Evolutionary conservation across 1,140 invertebrate species (phyloP), one percentile per base, ranked within the genome.

Genomic region (Sitophilus oryzae): DNA sequence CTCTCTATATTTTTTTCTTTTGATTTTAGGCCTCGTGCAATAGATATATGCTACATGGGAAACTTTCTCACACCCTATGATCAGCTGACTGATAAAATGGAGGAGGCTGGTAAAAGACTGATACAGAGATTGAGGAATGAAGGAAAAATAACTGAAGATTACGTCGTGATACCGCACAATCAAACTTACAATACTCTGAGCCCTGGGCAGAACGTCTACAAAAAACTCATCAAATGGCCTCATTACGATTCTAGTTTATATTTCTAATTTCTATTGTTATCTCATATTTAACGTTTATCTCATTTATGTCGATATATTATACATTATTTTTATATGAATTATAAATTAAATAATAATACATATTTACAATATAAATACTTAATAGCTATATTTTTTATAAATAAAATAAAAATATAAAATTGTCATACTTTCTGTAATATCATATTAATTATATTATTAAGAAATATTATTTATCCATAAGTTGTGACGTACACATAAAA

Each of bases 21-120:
- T 44, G 8, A 19, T 77, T 36, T 77, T 81, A 68, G 47, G 36
- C 11, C 72, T 73, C 1, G 36, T 60, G 72, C 4, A 4, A 64
- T 82, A 42, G 69, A 68, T 3, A 64, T 79, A 40, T 69, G 66
- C 45, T 77, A 77, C 52, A 72, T 77, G 57, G 77, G 76, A 8
- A 74, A 77, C 63, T 78, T 15, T 18, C 64, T 54, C 52, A 58
- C 1, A 62, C 37, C 45, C 9, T 56, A 61, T 3, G 73, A 71
- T 37, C 52, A 58, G 47, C 63, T 75, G 22, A 61, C 60, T 0
- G 14, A 53, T 11, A 69, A 67, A 38, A 73, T 75, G 60, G 58
- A 75, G n/a, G 58, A 71, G 21, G 71, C 70, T 15, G 58, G 70
- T 2, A 61, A 67, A 52, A 56, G 62, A 42, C 57, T 77, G 10